These are phyloP conservation scores for Fragum sueziense DNA, from an alignment of 2,888 invertebrate genomes.

Conservation along the genomic window DNA sequence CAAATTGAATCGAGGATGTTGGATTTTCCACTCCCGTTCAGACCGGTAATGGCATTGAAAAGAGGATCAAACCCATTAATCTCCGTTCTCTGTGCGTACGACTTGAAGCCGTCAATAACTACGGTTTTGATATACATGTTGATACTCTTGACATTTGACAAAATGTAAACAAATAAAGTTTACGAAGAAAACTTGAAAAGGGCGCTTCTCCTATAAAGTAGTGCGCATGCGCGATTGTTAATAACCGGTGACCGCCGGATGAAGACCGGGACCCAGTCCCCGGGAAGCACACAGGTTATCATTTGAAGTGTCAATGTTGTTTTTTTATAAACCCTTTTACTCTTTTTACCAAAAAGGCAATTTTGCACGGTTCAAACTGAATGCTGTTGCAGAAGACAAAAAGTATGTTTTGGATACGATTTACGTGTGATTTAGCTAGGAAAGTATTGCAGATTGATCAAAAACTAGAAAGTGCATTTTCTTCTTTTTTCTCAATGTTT, in stretches of 20 bases:
- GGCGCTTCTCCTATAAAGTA: background rate
- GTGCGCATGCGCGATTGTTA: background rate
- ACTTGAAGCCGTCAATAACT: slow-evolving; percentile 98
- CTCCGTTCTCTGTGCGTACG: slow-evolving; percentile 96
- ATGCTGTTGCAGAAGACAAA: too few species aligned
- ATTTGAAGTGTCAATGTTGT: too few species aligned
- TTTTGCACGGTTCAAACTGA: too few species aligned
- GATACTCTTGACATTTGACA: background rate
- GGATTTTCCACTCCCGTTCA: slow-evolving; percentile 99
- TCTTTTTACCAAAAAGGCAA: too few species aligned
- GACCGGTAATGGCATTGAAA: slow-evolving; percentile 98
- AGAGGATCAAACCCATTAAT: slow-evolving; percentile 95
- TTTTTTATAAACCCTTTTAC: too few species aligned
- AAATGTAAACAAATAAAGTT: background rate
- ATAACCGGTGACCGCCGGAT: background rate
- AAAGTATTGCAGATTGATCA: too few species aligned
- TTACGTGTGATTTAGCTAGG: too few species aligned
- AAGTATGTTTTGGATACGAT: too few species aligned
- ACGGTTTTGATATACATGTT: slow-evolving; percentile 96
- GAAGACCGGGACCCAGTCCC: background rate
- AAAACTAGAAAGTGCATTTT: too few species aligned
- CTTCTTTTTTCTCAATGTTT: too few species aligned
- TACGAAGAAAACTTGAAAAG: background rate
- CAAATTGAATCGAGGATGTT: slow-evolving; percentile 99
- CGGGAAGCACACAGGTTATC: too few species aligned